Conservation (phyloP, 2,888 invertebrate genomes). For the Pyrrhia umbra region DNA sequence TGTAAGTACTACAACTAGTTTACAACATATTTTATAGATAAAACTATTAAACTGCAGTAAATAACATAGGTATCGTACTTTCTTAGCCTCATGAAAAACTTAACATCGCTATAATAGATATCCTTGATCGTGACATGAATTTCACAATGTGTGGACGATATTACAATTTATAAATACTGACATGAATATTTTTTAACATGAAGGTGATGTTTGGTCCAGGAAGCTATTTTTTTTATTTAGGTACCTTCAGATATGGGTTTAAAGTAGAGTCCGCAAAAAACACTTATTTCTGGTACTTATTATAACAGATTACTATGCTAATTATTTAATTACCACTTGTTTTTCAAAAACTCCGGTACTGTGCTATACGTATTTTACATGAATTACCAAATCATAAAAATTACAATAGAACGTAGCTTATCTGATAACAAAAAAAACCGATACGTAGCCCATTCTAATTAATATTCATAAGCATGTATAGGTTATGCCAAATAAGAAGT, state of each 20-base stretch:
- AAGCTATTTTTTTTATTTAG: no score
- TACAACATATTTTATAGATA: background rate
- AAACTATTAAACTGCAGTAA: background rate
- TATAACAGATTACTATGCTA: no score
- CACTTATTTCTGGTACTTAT: no score
- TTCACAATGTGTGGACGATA: conserved; percentile 22
- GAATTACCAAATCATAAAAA: background rate
- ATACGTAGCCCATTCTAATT: conserved; percentile 2
- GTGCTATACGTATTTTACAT: background rate
- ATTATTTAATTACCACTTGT: no score
- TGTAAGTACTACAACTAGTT: conserved; percentile 68
- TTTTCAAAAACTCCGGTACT: no score
- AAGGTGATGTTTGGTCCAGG: background rate
- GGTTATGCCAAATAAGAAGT: background rate
- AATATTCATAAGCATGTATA: background rate
- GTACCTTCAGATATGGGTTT: no score
- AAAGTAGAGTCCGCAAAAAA: no score
- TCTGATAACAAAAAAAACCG: conserved; percentile 24
- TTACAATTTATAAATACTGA: conserved; percentile 21
- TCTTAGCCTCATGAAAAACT: conserved; percentile 2
- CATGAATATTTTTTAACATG: background rate
- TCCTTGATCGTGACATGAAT: conserved; percentile 48
- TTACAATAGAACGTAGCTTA: conserved; percentile 6
- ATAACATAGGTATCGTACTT: background rate
- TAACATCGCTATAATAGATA: conserved; percentile 7